Evolutionary conservation across 92 coral and sea anemone genomes (phyloP).

Genomic region (Montipora capitata): DNA sequence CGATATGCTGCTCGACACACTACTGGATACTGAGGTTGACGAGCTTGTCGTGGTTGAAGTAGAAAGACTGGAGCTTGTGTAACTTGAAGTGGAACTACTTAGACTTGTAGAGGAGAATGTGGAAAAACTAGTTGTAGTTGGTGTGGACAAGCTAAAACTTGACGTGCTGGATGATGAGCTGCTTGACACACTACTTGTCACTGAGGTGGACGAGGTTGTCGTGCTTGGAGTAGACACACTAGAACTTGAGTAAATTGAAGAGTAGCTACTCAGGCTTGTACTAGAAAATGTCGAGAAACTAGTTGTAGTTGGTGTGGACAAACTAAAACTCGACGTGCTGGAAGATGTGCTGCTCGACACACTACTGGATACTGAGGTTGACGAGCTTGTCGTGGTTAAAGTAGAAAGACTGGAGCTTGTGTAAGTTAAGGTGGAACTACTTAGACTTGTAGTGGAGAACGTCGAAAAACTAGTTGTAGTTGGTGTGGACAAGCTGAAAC

Average conservation of each 20-base stretch:
- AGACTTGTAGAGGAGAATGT: not conserved
- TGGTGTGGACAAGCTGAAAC: not conserved
- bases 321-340: not conserved
- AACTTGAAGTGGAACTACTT: not conserved
- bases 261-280: too few relatives aligned
- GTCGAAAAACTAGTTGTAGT: not conserved
- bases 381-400: slow-evolving; percentile 10
- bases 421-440: not conserved
- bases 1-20: not conserved
- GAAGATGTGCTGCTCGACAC: slow-evolving; percentile 4
- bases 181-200: not conserved
- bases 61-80: too few relatives aligned
- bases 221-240: too few relatives aligned
- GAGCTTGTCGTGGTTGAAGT: not conserved
- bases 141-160: slow-evolving; percentile 24
- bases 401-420: not conserved
- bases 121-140: slow-evolving; percentile 13
- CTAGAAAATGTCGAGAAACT: too few relatives aligned
- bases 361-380: not conserved
- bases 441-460: not conserved
- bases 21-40: not conserved
- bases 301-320: not conserved
- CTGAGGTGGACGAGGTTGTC: not conserved
- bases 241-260: too few relatives aligned
- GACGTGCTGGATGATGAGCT: not conserved